Evolutionary conservation across 2,113 vertebrate species (phyloP).

Genomic region (Abramis brama): DNA sequence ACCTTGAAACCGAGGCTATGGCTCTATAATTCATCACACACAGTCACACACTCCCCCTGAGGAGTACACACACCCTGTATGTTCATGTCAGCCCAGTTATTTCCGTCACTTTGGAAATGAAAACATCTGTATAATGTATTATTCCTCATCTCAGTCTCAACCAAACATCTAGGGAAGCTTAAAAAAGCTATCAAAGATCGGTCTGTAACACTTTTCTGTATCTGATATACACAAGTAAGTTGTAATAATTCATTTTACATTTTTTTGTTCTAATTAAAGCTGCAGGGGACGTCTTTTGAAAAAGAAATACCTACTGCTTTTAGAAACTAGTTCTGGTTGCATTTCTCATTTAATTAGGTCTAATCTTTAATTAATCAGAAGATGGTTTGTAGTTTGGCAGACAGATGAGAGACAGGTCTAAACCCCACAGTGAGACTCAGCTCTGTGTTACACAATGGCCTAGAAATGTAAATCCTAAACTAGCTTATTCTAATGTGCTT

Average conservation of each 20-base stretch:
- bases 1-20: conserved; percentile 39
- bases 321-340: conserved; percentile 31
- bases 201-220: conserved; percentile 2
- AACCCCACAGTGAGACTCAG: conserved; percentile 10
- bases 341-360: conserved; percentile 43
- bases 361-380: conserved; percentile 56
- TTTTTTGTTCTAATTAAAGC: conserved; percentile 46
- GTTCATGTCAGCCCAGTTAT: conserved; percentile 36
- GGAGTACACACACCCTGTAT: conserved; percentile 34
- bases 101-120: conserved; percentile 14
- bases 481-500: conserved; percentile 18
- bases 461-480: conserved; percentile 28
- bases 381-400: conserved; percentile 25
- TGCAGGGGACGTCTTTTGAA: conserved; percentile 1
- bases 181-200: neutral
- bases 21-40: conserved; percentile 50
- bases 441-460: neutral
- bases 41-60: conserved; percentile 34
- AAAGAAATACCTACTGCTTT: conserved; percentile 45
- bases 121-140: conserved; percentile 47
- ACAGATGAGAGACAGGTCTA: conserved; percentile 23
- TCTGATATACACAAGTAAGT: neutral
- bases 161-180: conserved; percentile 21
- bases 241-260: neutral
- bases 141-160: conserved; percentile 10